Percentiles rank a stretch among this genome's conserved stretches.
Conservation (phyloP, 2,888 invertebrate species). For the Ormyrus rosae region DNA sequence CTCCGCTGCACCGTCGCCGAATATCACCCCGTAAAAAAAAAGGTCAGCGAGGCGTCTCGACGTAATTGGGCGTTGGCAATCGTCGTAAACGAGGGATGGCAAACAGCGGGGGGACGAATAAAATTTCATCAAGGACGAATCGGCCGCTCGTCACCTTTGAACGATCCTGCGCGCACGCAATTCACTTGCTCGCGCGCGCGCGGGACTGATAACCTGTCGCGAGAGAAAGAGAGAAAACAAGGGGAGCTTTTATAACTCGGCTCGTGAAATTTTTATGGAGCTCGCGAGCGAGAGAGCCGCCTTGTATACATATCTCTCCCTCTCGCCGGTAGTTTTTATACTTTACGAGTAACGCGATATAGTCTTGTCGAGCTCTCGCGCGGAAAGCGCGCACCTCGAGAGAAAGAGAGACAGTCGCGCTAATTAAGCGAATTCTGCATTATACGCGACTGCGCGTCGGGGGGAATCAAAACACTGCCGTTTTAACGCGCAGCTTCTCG, state of each 20-base stretch:
- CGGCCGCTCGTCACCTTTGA: neutral
- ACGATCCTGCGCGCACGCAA: neutral
- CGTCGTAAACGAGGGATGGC: neutral
- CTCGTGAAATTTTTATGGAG: conserved; percentile 36
- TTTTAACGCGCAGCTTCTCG: too few relatives aligned
- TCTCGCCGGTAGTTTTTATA: too few relatives aligned
- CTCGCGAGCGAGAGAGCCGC: neutral
- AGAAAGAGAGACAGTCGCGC: neutral
- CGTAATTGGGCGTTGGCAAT: neutral
- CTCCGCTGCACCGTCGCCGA: too few relatives aligned
- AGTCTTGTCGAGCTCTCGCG: neutral
- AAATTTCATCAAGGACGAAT: conserved; percentile 13
- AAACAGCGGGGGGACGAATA: neutral
- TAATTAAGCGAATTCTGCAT: conserved; percentile 40
- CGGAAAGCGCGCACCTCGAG: neutral
- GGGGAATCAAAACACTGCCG: too few relatives aligned
- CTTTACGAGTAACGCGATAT: conserved; percentile 20
- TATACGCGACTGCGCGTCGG: too few relatives aligned
- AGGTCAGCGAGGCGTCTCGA: neutral
- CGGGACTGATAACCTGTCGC: too few relatives aligned
- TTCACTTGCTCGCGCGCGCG: neutral
- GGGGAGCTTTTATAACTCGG: conserved; percentile 13
- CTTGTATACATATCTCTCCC: neutral
- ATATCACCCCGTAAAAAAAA: too few relatives aligned
- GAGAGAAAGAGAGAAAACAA: neutral